These are phyloP conservation scores for Julus scanicus DNA, from an alignment of 2,888 invertebrate genomes.

Conservation along the genomic window DNA sequence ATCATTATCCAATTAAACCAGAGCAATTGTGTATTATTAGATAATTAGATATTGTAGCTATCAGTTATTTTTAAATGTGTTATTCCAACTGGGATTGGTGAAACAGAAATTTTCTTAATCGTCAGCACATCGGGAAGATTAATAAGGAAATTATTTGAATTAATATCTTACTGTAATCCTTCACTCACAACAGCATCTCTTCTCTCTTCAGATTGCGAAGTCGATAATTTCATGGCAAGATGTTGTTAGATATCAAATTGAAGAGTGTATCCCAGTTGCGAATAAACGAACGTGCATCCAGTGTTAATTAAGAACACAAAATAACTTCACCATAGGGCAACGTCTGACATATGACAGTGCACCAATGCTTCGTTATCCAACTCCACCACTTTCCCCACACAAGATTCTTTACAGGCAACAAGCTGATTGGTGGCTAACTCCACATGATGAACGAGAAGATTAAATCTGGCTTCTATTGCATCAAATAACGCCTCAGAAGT, in stretches of 20 bases:
- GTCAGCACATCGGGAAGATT: not conserved
- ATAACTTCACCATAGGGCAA: too few species aligned
- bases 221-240: not conserved
- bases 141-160: not conserved
- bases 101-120: too few species aligned
- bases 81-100: too few species aligned
- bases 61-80: too few species aligned
- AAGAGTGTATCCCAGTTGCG: not conserved
- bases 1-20: not conserved
- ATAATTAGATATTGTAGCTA: not conserved
- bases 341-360: too few species aligned
- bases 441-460: not conserved
- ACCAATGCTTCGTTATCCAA: not conserved
- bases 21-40: not conserved
- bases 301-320: not conserved
- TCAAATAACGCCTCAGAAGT: not conserved
- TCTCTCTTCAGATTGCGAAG: not conserved
- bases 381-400: too few species aligned
- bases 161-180: slow-evolving; percentile 4
- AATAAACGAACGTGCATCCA: not conserved
- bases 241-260: not conserved
- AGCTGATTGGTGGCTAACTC: not conserved
- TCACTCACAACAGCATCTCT: not conserved
- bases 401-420: not conserved
- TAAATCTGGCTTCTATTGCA: not conserved